Evolutionary conservation across 2,888 invertebrate species (phyloP).

Genomic region (Saturnia japonica): DNA sequence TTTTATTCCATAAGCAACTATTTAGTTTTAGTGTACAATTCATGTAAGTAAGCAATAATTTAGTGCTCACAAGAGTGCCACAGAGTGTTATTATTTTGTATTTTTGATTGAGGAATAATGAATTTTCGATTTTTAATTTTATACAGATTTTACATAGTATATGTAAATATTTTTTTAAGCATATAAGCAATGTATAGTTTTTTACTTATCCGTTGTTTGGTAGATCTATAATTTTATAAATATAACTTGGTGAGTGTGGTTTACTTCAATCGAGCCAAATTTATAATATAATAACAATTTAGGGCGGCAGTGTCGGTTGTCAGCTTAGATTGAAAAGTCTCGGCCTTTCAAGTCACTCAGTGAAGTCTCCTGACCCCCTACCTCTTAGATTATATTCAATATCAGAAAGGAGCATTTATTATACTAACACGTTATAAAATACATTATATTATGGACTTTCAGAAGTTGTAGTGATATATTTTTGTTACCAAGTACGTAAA

Average conservation of each 20-base stretch:
- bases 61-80: not conserved
- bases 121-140: not conserved
- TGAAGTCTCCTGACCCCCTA: constrained; percentile 43
- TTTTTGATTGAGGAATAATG: not conserved
- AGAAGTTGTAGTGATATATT: constrained; percentile 67
- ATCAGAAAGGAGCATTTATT: constrained; percentile 66
- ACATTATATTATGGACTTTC: constrained; percentile 35
- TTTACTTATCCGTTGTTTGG: not conserved
- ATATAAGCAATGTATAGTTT: not conserved
- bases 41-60: not conserved
- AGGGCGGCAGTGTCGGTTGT: not conserved
- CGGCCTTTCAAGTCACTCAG: constrained; percentile 22
- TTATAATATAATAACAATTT: not conserved
- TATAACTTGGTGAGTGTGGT: not conserved
- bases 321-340: constrained; percentile 6
- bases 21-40: not conserved
- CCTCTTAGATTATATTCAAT: constrained; percentile 55
- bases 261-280: not conserved
- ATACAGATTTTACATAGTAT: not conserved
- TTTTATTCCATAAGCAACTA: not conserved
- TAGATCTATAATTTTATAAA: not conserved
- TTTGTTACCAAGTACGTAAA: constrained; percentile 72
- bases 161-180: constrained; percentile 9
- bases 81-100: not conserved
- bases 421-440: constrained; percentile 38